Base-by-base conservation (phyloP, 2,113 vertebrate species). In the Malurus elegans region DNA sequence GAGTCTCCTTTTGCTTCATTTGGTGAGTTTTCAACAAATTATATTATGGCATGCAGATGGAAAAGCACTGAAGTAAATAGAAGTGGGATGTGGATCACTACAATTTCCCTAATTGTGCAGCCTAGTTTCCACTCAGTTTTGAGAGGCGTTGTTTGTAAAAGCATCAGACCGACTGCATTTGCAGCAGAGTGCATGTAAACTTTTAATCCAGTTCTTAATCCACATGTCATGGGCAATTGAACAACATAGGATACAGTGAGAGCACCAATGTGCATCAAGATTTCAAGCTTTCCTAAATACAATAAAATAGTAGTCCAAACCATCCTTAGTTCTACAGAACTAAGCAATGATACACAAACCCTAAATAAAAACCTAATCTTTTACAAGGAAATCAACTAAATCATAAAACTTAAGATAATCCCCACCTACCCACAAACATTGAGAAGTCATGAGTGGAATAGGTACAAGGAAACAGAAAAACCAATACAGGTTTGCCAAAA, bases 291-390 rank as follows among this genome's bases (percentile, higher is more conserved):
- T 84, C 32, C 28, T 62, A 50, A 17, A 23, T 42, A 48, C n/a
- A 73, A 29, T 1, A 51, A 51, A 69, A 10, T 14, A 3, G 14
- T 48, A 23, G 21, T 45, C 6, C 13, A 70, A 45, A 40, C 14
- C 14, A 61, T 42, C 5, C 10, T 58, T n/a, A n/a, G 3, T 18
- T 36, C 13, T 61, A 25, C 10, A 61, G 36, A 91, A 38, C 7
- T 36, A 17, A 45, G 64, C 81, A 62, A n/a, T 9, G 1, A 61
- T 19, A 58, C 7, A 50, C 6, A 65, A 70, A 56, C 12, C 3
- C 28, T 50, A 51, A n/a, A 42, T 8, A 32, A 17, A 26, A 2
- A 4, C 2, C 1, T 25, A 13, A 53, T 4, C 0, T 23, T 69
- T 62, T 65, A 21, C 34, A 32, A 38, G 17, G 79, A 36, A 57